Base-by-base conservation (phyloP, 1,140 invertebrate genomes). In the Neuroterus valhalla region DNA sequence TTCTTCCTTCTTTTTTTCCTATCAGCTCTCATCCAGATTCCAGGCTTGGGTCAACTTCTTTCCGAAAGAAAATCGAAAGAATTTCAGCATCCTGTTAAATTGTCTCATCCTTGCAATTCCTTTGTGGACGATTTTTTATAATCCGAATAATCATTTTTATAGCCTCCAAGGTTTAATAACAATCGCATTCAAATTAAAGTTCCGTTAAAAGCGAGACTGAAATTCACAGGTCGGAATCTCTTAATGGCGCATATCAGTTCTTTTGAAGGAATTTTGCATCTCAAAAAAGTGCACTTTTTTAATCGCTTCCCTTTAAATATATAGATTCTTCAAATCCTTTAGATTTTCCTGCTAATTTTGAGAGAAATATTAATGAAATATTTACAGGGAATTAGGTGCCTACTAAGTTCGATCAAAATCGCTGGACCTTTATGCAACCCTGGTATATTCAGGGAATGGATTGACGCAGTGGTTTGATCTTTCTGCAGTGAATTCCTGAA, bases 401-500 rank as follows among this genome's bases (percentile, higher is more conserved):
- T n/a, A n/a, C n/a, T n/a, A n/a, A n/a, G n/a, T n/a, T n/a, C n/a
- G n/a, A n/a, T n/a, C n/a, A n/a, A n/a, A n/a, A n/a, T n/a, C n/a
- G n/a, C n/a, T n/a, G n/a, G n/a, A n/a, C n/a, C n/a, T n/a, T n/a
- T n/a, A n/a, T n/a, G n/a, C n/a, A n/a, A n/a, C n/a, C n/a, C n/a
- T n/a, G n/a, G n/a, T n/a, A n/a, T n/a, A n/a, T n/a, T n/a, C n/a
- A n/a, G n/a, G n/a, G n/a, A n/a, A n/a, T n/a, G n/a, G n/a, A n/a
- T n/a, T n/a, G 82, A 82, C 79, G 80, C 81, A 83, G 80, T 83
- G 82, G 74, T 71, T 80, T 80, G 78, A 79, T 82, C n/a, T n/a
- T n/a, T 85, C 85, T 84, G 82, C 78, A 80, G 73, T 76, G 71
- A 80, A 80, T 80, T 78, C 85, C 87, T 83, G 84, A 80, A 85